Conservation (phyloP, 2,113 vertebrate species). For the Rhinichthys klamathensis region DNA sequence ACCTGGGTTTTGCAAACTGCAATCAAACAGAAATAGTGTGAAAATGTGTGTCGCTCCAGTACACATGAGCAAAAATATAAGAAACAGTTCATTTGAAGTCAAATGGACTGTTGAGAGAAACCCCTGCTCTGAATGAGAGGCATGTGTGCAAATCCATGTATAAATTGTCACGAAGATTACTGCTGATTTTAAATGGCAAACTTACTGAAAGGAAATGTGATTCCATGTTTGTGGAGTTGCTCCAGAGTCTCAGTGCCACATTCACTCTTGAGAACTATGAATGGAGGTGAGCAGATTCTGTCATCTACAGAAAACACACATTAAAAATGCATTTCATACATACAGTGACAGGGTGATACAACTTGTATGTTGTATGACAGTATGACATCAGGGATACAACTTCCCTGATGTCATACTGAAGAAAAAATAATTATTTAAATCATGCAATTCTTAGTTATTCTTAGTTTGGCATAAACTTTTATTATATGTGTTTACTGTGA, state of each 20-base stretch:
- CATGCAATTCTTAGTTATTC: too few relatives aligned
- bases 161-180: neutral
- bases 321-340: neutral
- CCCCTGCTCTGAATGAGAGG: neutral
- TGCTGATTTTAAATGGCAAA: constrained; percentile 39
- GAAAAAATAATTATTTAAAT: too few relatives aligned
- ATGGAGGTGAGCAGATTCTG: constrained; percentile 85
- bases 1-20: constrained; percentile 89
- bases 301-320: constrained; percentile 71
- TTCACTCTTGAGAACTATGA: constrained; percentile 83
- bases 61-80: neutral
- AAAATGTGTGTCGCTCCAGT: neutral
- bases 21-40: constrained; percentile 50
- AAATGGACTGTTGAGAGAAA: neutral
- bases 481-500: too few relatives aligned
- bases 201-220: constrained; percentile 88
- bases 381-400: neutral
- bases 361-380: too few relatives aligned
- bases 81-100: neutral
- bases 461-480: too few relatives aligned
- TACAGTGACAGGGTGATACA: neutral
- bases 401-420: too few relatives aligned
- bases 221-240: constrained; percentile 81
- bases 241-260: constrained; percentile 80
- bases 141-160: neutral